Base-by-base conservation (phyloP, 2,113 vertebrate species). In the Channa maculata region DNA sequence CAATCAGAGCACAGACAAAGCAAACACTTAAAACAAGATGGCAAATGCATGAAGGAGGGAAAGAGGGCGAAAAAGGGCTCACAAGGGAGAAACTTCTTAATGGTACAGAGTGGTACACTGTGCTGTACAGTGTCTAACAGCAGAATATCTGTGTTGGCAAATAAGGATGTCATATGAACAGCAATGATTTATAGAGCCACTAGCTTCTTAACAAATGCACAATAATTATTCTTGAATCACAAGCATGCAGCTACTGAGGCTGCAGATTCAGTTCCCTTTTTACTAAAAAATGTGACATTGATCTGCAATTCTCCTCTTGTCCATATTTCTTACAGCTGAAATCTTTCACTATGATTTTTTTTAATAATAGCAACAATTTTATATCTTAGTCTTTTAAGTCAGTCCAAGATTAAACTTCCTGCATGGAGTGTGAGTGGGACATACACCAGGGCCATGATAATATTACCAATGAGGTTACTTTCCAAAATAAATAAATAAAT, bases 1-100 rank as follows among this genome's bases (percentile, higher is more conserved):
- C 58, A 80, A 87, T 75, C 45, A 62, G 11, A 51, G 52, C 65
- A 34, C 48, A 54, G 62, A 80, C 64, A 75, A 78, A 85, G 76
- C 71, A 87, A 88, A 88, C 79, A 85, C 73, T 88, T 57, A 73
- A 24, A 74, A 74, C 34, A 66, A 67, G 13, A 69, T 52, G 49
- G 34, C 24, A 49, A 72, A 59, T 7, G 5, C 33, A 8, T 53
- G 36, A 55, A 46, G 33, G 34, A 52, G n/a, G 66, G 34, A 59
- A 44, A 39, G 13, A 50, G 15, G 41, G 39, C 2, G 43, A 36
- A 44, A 49, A 36, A 73, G n/a, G 66, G 51, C 24, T 5, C 12
- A 48, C 8, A 8, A 15, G 60, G 12, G 9, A n/a, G 33, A 7
- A 51, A 76, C 76, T 48, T 75, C 8, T 70, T 13, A 62, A 45